Conservation (phyloP, 2,113 vertebrate species). For the Tychaedon coryphoeus region DNA sequence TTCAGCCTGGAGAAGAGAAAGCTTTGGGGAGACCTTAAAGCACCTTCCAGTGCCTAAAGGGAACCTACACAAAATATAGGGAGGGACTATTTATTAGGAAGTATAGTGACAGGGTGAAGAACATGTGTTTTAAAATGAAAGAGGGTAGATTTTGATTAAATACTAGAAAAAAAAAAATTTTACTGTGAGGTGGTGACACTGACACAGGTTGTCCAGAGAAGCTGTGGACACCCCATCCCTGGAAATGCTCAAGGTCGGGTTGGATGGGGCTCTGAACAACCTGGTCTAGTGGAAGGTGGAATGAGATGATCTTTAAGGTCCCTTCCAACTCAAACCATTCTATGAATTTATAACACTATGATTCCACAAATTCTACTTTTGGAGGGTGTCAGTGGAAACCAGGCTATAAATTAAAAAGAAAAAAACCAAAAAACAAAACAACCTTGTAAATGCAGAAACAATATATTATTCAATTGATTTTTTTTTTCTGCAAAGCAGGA, state of each 20-base stretch:
- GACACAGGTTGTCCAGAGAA: not conserved
- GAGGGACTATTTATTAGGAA: not conserved
- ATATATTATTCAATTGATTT: not conserved
- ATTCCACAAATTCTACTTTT: not conserved
- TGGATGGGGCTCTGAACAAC: not conserved
- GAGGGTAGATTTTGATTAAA: not conserved
- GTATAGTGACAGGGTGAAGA: not conserved
- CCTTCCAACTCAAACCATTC: not conserved
- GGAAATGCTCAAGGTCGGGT: not conserved
- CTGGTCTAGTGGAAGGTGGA: not conserved
- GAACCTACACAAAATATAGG: not conserved
- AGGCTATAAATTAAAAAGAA: not conserved
- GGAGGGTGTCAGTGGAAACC: not conserved
- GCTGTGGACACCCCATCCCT: fast-evolving
- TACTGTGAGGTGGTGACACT: not conserved
- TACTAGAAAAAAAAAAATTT: not conserved
- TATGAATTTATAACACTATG: not conserved
- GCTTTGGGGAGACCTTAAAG: not conserved
- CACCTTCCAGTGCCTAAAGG: not conserved
- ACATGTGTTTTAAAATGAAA: not conserved
- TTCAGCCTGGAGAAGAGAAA: not conserved
- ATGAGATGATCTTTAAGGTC: not conserved
- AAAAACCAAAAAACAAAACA: not conserved
- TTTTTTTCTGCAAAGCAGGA: not conserved
- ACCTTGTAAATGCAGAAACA: not conserved